Base-by-base conservation (phyloP, 2,113 vertebrate genomes). In the Anarrhichthys ocellatus region DNA sequence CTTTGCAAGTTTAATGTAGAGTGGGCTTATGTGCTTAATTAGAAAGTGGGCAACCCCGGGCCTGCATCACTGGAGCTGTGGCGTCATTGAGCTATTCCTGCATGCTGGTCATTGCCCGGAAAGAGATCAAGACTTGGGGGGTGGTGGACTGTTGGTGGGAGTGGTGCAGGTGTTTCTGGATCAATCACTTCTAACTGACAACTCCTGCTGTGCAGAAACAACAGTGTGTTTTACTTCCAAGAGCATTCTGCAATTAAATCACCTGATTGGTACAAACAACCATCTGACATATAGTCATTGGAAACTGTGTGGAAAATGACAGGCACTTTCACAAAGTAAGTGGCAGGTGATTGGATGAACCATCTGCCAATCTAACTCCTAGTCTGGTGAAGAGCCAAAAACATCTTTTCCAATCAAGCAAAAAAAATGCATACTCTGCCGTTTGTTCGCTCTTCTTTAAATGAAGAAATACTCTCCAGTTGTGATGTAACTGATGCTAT, bases 121-220 rank as follows among this genome's bases (percentile, higher is more conserved):
- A 77, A 62, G 29, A 89, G 42, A 80, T 86, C 24, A 58, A 64
- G 6, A 44, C 56, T 61, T n/a, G 17, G 13, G 20, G 15, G 58
- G 18, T 50, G 63, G 20, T 68, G 20, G 46, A 15, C 22, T 42
- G 44, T 36, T 29, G 48, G 1, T 18, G 29, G 3, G 40, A 27
- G 29, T 27, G 48, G 14, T 56, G 68, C 9, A 44, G 66, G n/a
- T 54, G 10, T 40, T 46, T 63, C 27, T 78, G 4, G 6, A 38
- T 73, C n/a, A 50, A 27, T 69, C 14, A 54, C 36, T 52, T 46
- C 13, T 29, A 10, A n/a, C n/a, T 83, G 44, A 80, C 5, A 62
- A 14, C 44, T 71, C 36, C 52, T 24, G 1, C 22, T 80, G 5
- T 69, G 54, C 18, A 56, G 27, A 81, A 66, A 78, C n/a, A 87